Conservation (phyloP, 1,140 invertebrate genomes). For the Ceratosolen solmsi region DNA sequence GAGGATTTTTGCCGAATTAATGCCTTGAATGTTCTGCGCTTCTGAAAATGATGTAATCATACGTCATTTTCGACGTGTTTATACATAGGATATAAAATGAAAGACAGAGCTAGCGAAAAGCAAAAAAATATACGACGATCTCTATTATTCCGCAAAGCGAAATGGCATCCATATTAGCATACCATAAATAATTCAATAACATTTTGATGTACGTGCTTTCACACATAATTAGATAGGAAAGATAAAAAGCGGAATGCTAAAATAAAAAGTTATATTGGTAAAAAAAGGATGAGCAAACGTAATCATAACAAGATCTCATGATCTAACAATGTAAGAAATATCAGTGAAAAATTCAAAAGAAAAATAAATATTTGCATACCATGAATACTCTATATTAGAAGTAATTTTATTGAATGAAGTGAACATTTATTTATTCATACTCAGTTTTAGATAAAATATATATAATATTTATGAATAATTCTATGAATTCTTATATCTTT, state of each 20-base stretch:
- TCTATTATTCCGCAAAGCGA: conserved; percentile 17
- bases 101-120: background rate
- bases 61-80: background rate
- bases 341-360: too few species aligned
- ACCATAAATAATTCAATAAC: conserved; percentile 38
- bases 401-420: too few species aligned
- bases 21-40: background rate
- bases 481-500: too few species aligned
- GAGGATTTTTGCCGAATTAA: background rate
- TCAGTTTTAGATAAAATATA: too few species aligned
- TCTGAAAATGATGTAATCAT: conserved; percentile 1
- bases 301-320: background rate
- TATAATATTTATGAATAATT: too few species aligned
- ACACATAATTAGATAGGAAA: conserved; percentile 12
- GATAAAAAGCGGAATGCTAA: background rate
- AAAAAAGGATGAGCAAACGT: background rate
- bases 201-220: background rate
- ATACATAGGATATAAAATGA: background rate
- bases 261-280: background rate
- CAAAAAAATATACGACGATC: background rate
- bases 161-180: conserved; percentile 19
- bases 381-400: too few species aligned
- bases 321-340: too few species aligned
- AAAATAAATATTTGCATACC: too few species aligned
- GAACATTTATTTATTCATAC: too few species aligned